Percentiles rank a stretch among this genome's conserved stretches.
phyloP scores from a whole-genome alignment of 2,888 invertebrate genomes.

The Auanema sp. region DNA sequence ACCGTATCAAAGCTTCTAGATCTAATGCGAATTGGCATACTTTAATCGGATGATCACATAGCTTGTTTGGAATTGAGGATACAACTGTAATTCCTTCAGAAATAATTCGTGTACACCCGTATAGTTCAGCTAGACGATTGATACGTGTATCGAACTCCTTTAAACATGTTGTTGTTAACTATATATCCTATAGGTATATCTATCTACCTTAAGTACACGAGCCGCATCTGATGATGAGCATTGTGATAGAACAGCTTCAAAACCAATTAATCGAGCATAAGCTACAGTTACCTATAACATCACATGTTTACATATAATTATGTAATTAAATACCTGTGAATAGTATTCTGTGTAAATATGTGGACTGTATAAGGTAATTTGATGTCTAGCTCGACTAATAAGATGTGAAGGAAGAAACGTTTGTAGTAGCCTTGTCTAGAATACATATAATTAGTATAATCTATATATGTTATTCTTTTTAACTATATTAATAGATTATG shows the following conservation, averaged over 20 bases:
- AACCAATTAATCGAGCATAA: constrained; percentile 53
- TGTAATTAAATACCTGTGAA: constrained; percentile 29
- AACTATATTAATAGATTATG: not conserved
- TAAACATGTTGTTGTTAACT: constrained; percentile 10
- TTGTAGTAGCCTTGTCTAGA: constrained; percentile 53
- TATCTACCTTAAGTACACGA: constrained; percentile 45
- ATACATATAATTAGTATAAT: not conserved
- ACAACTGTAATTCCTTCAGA: constrained; percentile 41
- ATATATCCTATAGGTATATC: not conserved
- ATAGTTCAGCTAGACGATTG: constrained; percentile 23
- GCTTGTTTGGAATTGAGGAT: constrained; percentile 36
- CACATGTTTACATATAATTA: not conserved
- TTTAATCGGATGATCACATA: constrained; percentile 40
- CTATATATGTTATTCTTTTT: not conserved
- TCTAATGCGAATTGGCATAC: constrained; percentile 43
- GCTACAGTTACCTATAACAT: constrained; percentile 49
- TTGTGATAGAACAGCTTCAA: constrained; percentile 53
- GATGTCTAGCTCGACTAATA: constrained; percentile 50
- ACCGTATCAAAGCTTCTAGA: constrained; percentile 36
- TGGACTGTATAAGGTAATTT: constrained; percentile 50
- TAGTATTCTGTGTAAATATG: constrained; percentile 54
- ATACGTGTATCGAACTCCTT: constrained; percentile 51
- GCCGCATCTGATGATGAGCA: constrained; percentile 57
- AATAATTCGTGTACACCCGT: constrained; percentile 37
- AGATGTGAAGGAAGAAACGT: constrained; percentile 56